These are phyloP conservation scores for Mus caroli DNA, from an alignment of 2,797 vertebrate species.

Conservation along the genomic window DNA sequence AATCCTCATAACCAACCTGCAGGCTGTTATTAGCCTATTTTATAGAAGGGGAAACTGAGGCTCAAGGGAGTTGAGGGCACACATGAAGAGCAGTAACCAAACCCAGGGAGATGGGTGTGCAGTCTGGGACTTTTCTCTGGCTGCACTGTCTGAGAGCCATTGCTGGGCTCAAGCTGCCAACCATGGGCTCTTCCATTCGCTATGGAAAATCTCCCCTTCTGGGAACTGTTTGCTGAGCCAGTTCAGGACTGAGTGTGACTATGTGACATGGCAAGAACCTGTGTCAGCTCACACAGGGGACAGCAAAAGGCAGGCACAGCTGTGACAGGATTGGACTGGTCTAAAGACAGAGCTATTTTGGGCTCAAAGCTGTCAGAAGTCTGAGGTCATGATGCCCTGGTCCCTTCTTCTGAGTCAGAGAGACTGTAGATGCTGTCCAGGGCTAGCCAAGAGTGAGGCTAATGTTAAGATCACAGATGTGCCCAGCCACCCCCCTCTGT, in stretches of 20 bases:
- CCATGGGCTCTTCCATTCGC: not conserved
- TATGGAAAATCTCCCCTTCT: not conserved
- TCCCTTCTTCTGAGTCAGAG: not conserved
- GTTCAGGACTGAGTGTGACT: not conserved
- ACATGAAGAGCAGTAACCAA: not conserved
- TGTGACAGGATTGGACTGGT: not conserved
- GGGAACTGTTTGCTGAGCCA: not conserved
- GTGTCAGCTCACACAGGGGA: not conserved
- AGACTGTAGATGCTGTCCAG: not conserved
- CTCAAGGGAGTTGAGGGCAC: constrained; percentile 8
- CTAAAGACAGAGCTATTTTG: constrained; percentile 65
- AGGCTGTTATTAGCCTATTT: constrained; percentile 8
- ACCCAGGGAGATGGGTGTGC: not conserved
- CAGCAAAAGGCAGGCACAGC: not conserved
- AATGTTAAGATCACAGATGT: not conserved
- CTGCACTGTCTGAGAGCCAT: fast-evolving
- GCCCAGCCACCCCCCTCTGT: fast-evolving
- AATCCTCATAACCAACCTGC: not conserved
- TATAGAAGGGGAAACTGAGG: constrained; percentile 63
- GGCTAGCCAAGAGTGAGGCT: not conserved
- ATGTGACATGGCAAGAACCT: not conserved
- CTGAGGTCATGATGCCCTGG: not conserved
- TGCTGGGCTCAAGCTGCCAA: not conserved
- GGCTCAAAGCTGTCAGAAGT: constrained; percentile 44
- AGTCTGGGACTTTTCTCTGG: not conserved